Conservation (phyloP, 2,113 vertebrate genomes). For the Calyptommatus sinebrachiatus region DNA sequence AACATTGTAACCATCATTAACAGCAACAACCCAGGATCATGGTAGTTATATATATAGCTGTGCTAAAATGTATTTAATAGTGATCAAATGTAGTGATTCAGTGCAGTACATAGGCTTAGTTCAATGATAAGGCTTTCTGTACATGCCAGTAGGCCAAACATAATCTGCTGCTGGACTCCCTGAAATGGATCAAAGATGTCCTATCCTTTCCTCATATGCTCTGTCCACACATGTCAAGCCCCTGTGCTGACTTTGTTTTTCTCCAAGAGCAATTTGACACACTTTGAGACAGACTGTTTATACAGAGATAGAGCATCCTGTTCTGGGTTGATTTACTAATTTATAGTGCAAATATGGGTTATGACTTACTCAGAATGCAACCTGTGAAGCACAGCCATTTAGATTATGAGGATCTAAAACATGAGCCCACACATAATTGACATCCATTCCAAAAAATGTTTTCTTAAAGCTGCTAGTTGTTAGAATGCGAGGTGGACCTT, state of each 20-base stretch:
- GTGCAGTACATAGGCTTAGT: not conserved
- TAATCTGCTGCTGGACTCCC: no score
- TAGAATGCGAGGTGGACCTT: not conserved
- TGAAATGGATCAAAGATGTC: no score
- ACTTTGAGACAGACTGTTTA: no score
- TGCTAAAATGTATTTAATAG: not conserved
- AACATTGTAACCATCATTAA: not conserved
- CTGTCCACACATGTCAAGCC: no score
- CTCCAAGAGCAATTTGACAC: no score
- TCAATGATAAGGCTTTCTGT: no score
- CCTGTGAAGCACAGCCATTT: not conserved
- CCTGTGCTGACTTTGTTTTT: no score
- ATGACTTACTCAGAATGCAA: not conserved
- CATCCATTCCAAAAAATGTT: not conserved
- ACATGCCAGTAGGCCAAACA: no score
- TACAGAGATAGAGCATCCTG: no score
- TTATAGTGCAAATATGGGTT: no score
- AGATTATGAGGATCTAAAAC: not conserved
- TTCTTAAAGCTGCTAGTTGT: not conserved
- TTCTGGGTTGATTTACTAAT: no score
- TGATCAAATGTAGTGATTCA: not conserved
- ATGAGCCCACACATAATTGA: not conserved
- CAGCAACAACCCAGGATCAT: not conserved
- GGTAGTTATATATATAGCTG: not conserved
- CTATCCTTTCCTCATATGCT: no score